Conservation (phyloP, 2,888 invertebrate genomes). For the Limenitis camilla region DNA sequence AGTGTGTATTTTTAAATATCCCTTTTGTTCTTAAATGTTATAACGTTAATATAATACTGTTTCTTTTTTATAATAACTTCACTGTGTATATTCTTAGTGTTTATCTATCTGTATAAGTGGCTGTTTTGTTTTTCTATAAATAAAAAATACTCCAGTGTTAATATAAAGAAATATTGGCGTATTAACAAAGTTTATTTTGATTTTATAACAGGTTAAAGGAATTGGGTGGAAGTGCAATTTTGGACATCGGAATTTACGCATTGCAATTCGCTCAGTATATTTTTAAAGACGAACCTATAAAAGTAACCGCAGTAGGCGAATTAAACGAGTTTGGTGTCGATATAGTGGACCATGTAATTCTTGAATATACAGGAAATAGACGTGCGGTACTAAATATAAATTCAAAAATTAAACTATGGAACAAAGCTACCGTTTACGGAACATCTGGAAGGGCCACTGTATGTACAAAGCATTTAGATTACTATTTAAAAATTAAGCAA, state of each 20-base stretch:
- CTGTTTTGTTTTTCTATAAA: no score
- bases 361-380: conserved; percentile 76
- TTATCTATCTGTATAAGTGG: no score
- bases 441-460: conserved; percentile 78
- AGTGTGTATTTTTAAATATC: no score
- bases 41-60: no score
- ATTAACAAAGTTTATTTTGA: no score
- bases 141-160: no score
- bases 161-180: no score
- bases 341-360: conserved; percentile 73
- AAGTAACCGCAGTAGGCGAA: conserved; percentile 79
- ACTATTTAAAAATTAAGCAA: no score
- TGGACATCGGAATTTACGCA: conserved; percentile 86
- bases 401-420: conserved; percentile 63
- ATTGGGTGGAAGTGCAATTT: conserved; percentile 84
- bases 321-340: conserved; percentile 84
- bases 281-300: conserved; percentile 80
- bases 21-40: no score
- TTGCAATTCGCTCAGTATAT: conserved; percentile 82
- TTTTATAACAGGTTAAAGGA: conserved; percentile 50
- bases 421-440: conserved; percentile 78
- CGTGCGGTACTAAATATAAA: conserved; percentile 77
- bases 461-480: neutral
- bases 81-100: no score
- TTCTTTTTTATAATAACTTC: no score